A percentile compares a stretch with the other conserved stretches of the same genome.
phyloP scores from a whole-genome alignment of 2,113 vertebrate genomes.

The Illadopsis cleaveri region DNA sequence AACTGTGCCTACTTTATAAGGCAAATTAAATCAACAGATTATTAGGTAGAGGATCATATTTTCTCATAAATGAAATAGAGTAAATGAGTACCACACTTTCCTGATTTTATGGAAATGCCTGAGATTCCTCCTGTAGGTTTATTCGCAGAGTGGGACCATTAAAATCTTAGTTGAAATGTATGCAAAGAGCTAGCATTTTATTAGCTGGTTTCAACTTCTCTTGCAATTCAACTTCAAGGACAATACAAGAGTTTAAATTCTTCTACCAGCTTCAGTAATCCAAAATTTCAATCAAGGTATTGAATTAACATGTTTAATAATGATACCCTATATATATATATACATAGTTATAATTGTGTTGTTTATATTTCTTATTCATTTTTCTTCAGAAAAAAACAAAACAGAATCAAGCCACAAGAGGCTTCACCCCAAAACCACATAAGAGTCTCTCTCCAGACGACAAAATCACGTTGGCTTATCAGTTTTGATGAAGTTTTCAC shows the following conservation, averaged over 20 bases:
- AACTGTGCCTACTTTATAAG: background rate
- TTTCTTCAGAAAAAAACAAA: background rate
- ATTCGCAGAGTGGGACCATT: background rate
- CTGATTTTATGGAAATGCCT: background rate
- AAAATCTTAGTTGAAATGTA: background rate
- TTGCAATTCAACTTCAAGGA: background rate
- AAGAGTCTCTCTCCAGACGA: background rate
- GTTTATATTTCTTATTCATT: background rate
- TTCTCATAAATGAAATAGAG: background rate
- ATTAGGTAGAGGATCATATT: background rate
- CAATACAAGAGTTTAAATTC: background rate
- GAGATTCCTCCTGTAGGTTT: background rate
- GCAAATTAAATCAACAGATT: background rate
- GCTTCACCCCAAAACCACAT: accelerated
- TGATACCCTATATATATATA: too few relatives aligned
- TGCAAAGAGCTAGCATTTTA: background rate
- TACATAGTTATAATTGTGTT: background rate
- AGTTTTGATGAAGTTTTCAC: background rate
- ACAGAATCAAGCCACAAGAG: background rate
- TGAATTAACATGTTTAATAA: background rate
- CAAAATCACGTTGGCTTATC: accelerated
- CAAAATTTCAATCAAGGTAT: background rate
- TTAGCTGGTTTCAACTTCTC: background rate
- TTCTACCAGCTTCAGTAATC: background rate
- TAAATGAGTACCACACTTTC: background rate